These are phyloP conservation scores for Morinoia aosen DNA, from an alignment of 2,888 invertebrate genomes.

Conservation along the genomic window DNA sequence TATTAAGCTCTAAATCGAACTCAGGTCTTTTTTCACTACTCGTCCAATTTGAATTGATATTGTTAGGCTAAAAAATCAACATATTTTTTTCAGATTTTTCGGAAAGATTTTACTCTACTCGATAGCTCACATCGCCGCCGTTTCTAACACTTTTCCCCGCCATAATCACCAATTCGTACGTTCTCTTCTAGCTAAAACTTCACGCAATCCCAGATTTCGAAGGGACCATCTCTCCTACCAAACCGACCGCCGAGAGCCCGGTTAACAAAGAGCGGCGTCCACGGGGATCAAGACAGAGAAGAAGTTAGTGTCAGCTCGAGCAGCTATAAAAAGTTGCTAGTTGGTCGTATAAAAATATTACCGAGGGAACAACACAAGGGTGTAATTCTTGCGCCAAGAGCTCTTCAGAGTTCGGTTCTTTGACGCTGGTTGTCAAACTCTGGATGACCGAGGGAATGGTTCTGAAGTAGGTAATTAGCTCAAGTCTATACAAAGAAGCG, in stretches of 20 bases:
- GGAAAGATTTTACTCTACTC: neutral
- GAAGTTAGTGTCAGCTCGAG: slow-evolving; percentile 36
- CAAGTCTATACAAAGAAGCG: neutral
- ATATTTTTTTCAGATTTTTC: neutral
- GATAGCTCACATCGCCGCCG: neutral
- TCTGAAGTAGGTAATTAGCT: neutral
- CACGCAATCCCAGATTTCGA: neutral
- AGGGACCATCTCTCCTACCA: neutral
- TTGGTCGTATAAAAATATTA: slow-evolving; percentile 16
- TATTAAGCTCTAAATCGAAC: neutral
- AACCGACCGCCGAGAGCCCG: neutral
- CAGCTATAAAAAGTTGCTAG: slow-evolving; percentile 32
- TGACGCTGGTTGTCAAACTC: neutral
- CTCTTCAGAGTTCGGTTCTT: neutral
- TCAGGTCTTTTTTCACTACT: neutral
- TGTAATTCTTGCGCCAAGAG: neutral
- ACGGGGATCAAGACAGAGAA: slow-evolving; percentile 4
- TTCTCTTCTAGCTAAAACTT: neutral
- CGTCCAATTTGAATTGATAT: neutral
- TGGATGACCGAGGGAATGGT: neutral
- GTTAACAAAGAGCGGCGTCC: neutral
- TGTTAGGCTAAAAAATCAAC: neutral
- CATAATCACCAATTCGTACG: neutral
- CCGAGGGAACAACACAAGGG: neutral
- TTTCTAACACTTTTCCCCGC: neutral